phyloP scores from a whole-genome alignment of 2,888 invertebrate species.

The Lasioglossum pauxillum region DNA sequence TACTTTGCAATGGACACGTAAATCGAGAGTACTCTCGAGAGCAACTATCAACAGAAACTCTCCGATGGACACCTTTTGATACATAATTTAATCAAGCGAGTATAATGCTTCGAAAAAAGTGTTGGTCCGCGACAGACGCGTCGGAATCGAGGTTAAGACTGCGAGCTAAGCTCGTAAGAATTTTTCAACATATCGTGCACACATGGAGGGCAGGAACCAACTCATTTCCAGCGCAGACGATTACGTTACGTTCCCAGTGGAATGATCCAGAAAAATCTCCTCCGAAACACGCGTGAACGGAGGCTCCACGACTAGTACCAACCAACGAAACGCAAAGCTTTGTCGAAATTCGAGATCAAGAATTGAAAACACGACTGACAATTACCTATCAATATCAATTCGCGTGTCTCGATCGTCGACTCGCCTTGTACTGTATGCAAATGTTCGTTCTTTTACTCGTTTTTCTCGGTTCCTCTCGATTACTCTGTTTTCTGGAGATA shows the following conservation, averaged over 20 bases:
- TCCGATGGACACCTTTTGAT: too few species aligned
- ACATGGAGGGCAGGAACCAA: slow-evolving; percentile 49
- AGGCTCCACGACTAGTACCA: not conserved
- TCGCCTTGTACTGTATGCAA: not conserved
- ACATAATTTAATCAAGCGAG: not conserved
- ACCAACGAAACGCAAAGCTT: not conserved
- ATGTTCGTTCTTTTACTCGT: slow-evolving; percentile 4
- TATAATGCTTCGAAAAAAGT: not conserved
- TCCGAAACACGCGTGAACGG: not conserved
- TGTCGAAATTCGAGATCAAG: not conserved
- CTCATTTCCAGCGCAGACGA: slow-evolving; percentile 11
- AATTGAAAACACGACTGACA: not conserved
- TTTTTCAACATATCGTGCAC: slow-evolving; percentile 35
- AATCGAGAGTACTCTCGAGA: too few species aligned
- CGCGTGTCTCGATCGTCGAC: not conserved
- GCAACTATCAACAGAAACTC: too few species aligned
- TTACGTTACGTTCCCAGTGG: not conserved
- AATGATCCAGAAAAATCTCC: not conserved
- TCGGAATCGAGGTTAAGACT: not conserved
- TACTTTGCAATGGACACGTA: too few species aligned
- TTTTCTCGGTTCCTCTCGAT: slow-evolving; percentile 21
- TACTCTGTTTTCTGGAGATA: slow-evolving; percentile 36
- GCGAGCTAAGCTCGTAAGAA: slow-evolving; percentile 2
- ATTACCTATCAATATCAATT: not conserved
- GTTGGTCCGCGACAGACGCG: not conserved